Conservation (phyloP, 2,113 vertebrate species). For the Bos indicus region DNA sequence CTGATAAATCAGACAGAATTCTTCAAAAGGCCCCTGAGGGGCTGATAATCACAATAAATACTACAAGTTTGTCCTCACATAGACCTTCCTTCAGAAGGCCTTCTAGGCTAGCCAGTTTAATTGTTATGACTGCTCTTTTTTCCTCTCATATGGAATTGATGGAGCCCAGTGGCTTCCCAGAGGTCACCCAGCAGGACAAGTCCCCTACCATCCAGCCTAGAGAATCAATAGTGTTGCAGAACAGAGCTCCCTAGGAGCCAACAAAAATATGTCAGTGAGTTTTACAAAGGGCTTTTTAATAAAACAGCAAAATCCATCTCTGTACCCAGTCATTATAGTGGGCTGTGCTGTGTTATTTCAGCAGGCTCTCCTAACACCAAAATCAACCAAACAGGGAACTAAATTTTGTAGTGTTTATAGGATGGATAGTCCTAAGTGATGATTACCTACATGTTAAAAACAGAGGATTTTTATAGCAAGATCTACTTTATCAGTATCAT, state of each 20-base stretch:
- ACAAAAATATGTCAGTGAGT: slow-evolving; percentile 65
- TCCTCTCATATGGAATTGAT: slow-evolving; percentile 57
- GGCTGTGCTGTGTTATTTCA: background rate
- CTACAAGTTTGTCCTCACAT: slow-evolving; percentile 62
- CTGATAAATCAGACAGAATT: slow-evolving; percentile 71
- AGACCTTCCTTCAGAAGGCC: slow-evolving; percentile 64
- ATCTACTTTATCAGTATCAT: background rate
- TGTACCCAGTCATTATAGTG: background rate
- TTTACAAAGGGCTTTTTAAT: slow-evolving; percentile 69
- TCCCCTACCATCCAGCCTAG: slow-evolving; percentile 41
- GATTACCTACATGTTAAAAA: background rate
- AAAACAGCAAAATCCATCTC: slow-evolving; percentile 37
- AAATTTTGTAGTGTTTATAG: background rate
- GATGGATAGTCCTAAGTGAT: background rate
- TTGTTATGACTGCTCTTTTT: slow-evolving; percentile 64
- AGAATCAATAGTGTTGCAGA: slow-evolving; percentile 56
- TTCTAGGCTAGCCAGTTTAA: slow-evolving; percentile 43
- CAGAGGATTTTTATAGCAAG: background rate
- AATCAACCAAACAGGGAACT: background rate
- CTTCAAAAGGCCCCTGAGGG: slow-evolving; percentile 69
- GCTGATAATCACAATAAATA: slow-evolving; percentile 75
- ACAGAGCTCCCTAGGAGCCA: slow-evolving; percentile 26
- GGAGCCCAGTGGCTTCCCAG: slow-evolving; percentile 53
- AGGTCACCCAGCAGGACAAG: slow-evolving; percentile 66
- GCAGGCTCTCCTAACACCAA: background rate